Conservation (phyloP, 2,888 invertebrate genomes). For the Actias luna region DNA sequence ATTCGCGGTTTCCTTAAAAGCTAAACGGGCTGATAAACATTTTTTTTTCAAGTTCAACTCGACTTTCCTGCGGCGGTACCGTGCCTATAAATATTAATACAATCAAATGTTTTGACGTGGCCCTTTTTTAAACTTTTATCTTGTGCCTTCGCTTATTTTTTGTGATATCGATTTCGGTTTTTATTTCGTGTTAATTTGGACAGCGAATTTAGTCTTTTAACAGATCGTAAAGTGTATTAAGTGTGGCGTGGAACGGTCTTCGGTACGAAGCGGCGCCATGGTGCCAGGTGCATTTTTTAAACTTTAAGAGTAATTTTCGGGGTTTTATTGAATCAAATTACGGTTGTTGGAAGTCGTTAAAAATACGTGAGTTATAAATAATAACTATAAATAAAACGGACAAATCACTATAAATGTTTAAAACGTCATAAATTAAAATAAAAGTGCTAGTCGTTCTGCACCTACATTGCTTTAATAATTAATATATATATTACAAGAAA, state of each 20-base stretch:
- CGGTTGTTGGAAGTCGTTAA: conserved; percentile 7
- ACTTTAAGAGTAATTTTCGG: conserved; percentile 33
- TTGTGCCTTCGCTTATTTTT: conserved; percentile 78
- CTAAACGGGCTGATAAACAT: conserved; percentile 80
- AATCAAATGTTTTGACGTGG: conserved; percentile 82
- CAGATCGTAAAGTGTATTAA: conserved; percentile 79
- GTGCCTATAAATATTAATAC: conserved; percentile 81
- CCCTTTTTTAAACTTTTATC: conserved; percentile 80
- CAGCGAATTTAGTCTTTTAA: conserved; percentile 81
- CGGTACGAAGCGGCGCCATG: conserved; percentile 71
- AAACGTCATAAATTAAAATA: neutral
- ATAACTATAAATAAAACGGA: neutral
- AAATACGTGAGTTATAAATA: neutral
- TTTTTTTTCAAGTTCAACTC: conserved; percentile 61
- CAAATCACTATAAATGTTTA: neutral
- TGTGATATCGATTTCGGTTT: conserved; percentile 73
- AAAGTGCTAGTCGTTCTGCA: neutral
- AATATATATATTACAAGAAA: neutral
- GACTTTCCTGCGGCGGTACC: conserved; percentile 76
- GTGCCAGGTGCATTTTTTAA: conserved; percentile 66
- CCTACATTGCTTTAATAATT: too few relatives aligned
- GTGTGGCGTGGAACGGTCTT: conserved; percentile 38
- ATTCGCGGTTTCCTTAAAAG: conserved; percentile 81
- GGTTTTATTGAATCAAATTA: conserved; percentile 33
- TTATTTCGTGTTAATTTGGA: conserved; percentile 82